Base-by-base conservation (phyloP, 2,888 invertebrate genomes). In the Chrysopilus asiliformis region DNA sequence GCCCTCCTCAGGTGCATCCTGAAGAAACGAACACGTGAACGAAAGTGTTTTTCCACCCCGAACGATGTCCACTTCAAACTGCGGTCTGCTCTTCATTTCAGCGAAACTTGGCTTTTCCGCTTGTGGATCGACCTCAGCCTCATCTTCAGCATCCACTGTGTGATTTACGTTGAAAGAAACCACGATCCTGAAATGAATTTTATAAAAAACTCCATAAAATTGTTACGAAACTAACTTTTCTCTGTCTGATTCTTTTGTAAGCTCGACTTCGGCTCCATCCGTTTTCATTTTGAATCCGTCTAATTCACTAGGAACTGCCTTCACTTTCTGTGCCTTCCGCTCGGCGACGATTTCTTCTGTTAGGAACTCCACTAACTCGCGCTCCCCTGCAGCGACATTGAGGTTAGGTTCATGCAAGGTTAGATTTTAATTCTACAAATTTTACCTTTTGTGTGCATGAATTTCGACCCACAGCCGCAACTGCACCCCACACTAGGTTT, bases 271-370 rank as follows among this genome's bases (percentile, higher is more conserved):
- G 18, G 93, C 80, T 2, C 86, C 87, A 39, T 84, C 72, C 2
- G 79, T 67, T 36, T 74, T 73, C 0, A 91, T 76, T 38, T 74
- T 68, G 56, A 94, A 95, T 2, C 86, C 90, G 15, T 83, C 79
- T 15, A 95, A 56, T 43, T 79, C 76, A 0, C 75, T 68, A 0
- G 90, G 82, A 46, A 86, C 68, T 0, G 72, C 69, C 58, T 81
- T 78, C 12, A 74, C 58, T 56, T 84, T 83, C 53, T 79, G 81
- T 3, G 82, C 75, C 56, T 87, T 85, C 48, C 83, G 79, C 58
- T 95, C 95, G 0, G 87, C 83, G 17, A 83, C 71, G 44, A 97
- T 94, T 67, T 97, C 95, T 53, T 95, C 90, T 2, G 83, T 79
- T 17, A 97, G 66, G 56, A 94, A 95, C 56, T 89, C 86, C 0